Base-by-base conservation (phyloP, 2,888 invertebrate genomes). In the Orthonychiurus folsomi region DNA sequence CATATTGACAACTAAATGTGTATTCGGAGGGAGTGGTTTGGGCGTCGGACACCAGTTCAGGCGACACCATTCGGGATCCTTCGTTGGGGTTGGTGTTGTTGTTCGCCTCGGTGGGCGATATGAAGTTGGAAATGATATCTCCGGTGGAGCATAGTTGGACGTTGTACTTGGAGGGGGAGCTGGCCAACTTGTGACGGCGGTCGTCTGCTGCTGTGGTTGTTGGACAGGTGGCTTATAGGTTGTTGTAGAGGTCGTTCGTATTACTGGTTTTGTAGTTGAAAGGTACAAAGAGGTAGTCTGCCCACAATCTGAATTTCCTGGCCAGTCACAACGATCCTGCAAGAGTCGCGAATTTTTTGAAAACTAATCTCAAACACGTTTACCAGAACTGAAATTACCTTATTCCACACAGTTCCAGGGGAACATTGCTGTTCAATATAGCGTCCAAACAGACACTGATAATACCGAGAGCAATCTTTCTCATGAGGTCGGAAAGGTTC, bases 381-480 rank as follows among this genome's bases (percentile, higher is more conserved):
- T 21, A 53, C 12, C 9, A 9, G 5, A 15, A 59, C 24, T 20
- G 20, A 18, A 24, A 47, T 50, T 68, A 76, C 76, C 72, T 83
- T 81, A 75, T 88, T 88, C 89, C 91, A 92, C 70, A 85, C 82
- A 0, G 91, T 79, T 0, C 87, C 86, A 20, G 80, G 78, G 0
- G 91, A 88, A 75, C 92, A 93, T 1, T 80, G 78, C 69, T 88
- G 85, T 66, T 85, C 82, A 50, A 84, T 80, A 25, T 86, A 81
- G 59, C 82, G 79, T 23, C 87, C 89, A 73, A 86, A 86, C 61
- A 89, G 85, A 74, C 92, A 93, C 9, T 88, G 78, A 70, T 86
- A 88, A 75, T 90, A 93, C 75, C 87, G 87, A 5, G 59, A 63
- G 50, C 72, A 72, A 52, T 72, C 65, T 3, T 61, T 64, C 2